phyloP scores from a whole-genome alignment of 2,888 invertebrate genomes.

The Drosophila mulleri region DNA sequence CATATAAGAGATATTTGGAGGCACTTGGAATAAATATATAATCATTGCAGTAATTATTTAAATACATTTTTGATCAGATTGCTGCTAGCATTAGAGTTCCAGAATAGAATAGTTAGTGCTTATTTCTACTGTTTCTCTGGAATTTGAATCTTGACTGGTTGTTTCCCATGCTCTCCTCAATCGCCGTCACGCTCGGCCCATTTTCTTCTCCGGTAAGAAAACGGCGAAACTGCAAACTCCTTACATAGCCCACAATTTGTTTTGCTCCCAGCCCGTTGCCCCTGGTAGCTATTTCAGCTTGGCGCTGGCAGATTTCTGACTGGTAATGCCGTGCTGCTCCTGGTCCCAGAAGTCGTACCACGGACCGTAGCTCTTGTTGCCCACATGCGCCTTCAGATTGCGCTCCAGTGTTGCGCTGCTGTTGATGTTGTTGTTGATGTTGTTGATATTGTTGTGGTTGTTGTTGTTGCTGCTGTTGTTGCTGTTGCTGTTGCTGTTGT shows the following conservation, averaged over 20 bases:
- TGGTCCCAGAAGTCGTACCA: slow-evolving; percentile 94
- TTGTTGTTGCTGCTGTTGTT: slow-evolving; percentile 40
- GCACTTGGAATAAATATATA: not conserved
- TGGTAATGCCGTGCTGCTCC: slow-evolving; percentile 69
- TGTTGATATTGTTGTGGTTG: slow-evolving; percentile 73
- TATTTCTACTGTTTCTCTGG: not conserved
- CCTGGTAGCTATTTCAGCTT: slow-evolving; percentile 58
- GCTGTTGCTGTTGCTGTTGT: slow-evolving; percentile 35
- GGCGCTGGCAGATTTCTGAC: slow-evolving; percentile 61
- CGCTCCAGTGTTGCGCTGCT: slow-evolving; percentile 74
- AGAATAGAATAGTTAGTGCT: not conserved
- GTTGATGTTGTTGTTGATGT: slow-evolving; percentile 79
- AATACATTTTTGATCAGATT: not conserved
- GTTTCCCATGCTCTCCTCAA: slow-evolving; percentile 3
- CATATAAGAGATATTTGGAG: slow-evolving; percentile 7
- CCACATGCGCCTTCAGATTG: slow-evolving; percentile 61
- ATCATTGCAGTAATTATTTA: not conserved
- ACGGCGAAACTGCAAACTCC: slow-evolving; percentile 65
- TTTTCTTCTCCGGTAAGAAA: slow-evolving; percentile 82
- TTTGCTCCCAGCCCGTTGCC: not conserved
- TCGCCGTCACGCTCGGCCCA: slow-evolving; percentile 59
- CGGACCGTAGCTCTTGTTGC: slow-evolving; percentile 90
- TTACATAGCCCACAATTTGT: not conserved
- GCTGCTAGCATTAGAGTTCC: not conserved
- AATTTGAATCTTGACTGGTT: not conserved